phyloP scores from a whole-genome alignment of 2,113 vertebrate species.

The Heterocephalus glaber region DNA sequence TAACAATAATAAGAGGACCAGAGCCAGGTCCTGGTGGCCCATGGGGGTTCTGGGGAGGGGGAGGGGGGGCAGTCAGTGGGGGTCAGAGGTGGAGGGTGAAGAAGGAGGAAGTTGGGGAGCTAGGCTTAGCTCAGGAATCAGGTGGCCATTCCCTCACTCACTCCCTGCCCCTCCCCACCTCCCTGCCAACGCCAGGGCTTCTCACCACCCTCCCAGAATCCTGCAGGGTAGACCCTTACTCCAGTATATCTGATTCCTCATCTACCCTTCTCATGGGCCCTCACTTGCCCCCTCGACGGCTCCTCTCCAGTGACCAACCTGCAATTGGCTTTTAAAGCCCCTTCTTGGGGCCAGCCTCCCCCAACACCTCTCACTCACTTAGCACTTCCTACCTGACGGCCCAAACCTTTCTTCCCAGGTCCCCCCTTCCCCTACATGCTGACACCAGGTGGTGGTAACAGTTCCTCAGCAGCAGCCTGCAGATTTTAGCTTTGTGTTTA shows the following conservation, averaged over 20 bases:
- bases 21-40: conserved; percentile 75
- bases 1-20: conserved; percentile 79
- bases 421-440: background rate
- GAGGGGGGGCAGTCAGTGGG: conserved; percentile 74
- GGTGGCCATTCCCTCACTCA: background rate
- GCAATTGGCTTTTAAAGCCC: background rate
- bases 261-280: background rate
- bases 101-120: conserved; percentile 57
- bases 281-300: background rate
- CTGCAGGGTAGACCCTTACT: background rate
- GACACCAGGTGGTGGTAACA: background rate
- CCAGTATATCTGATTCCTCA: background rate
- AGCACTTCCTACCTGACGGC: background rate
- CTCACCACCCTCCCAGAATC: background rate
- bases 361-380: background rate
- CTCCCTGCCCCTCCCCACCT: background rate
- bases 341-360: background rate
- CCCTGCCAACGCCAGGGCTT: background rate
- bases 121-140: conserved; percentile 55
- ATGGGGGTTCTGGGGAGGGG: conserved; percentile 78
- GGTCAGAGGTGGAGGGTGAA: conserved; percentile 79
- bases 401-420: background rate
- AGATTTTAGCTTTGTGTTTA: background rate
- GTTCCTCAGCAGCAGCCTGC: background rate
- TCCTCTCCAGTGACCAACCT: background rate